Base-by-base conservation (phyloP, 2,888 invertebrate genomes). In the Lagria hirta region DNA sequence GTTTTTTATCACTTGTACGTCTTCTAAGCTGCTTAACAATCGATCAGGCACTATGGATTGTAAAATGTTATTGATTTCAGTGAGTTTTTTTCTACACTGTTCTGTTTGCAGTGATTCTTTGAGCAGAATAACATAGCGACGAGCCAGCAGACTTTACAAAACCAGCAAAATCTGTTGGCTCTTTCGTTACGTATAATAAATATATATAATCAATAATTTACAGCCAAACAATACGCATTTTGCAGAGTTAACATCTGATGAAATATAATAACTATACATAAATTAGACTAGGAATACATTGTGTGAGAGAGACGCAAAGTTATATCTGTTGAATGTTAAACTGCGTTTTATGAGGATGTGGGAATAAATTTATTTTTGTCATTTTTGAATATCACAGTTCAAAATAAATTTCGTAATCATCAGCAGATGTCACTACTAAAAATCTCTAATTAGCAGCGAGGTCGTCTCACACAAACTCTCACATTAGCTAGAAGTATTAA, bases 1-100 rank as follows among this genome's bases (percentile, higher is more conserved):
- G 37, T 33, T 47, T 34, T 20, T 49, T 49, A 47, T 47, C 47
- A 47, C 42, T 47, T 46, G 34, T 47, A 38, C 35, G 35, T 57
- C n/a, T n/a, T n/a, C 49, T 52, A 56, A 49, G 51, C 47, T 33
- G 45, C 45, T 57, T 44, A 38, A 44, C n/a, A n/a, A n/a, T n/a
- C n/a, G n/a, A n/a, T 38, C 64, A 68, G 67, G 68, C 68, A 68
- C 68, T 64, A 63, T 65, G 63, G 66, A 66, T 66, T 66, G 65
- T 64, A 61, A 62, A 57, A 58, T 53, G 57, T 56, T n/a, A n/a
- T n/a, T 52, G 53, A 52, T 49, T 55, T 53, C 46, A 55, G 52
- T 35, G 34, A 29, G 38, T 42, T 26, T 30, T 35, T n/a, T n/a
- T n/a, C n/a, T n/a, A n/a, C 30, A 42, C 44, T 41, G 42, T 33